A percentile compares a stretch with the other conserved stretches of the same genome.
These are phyloP conservation scores for Ranitomeya variabilis DNA, from an alignment of 2,113 vertebrate species.

Conservation along the genomic window DNA sequence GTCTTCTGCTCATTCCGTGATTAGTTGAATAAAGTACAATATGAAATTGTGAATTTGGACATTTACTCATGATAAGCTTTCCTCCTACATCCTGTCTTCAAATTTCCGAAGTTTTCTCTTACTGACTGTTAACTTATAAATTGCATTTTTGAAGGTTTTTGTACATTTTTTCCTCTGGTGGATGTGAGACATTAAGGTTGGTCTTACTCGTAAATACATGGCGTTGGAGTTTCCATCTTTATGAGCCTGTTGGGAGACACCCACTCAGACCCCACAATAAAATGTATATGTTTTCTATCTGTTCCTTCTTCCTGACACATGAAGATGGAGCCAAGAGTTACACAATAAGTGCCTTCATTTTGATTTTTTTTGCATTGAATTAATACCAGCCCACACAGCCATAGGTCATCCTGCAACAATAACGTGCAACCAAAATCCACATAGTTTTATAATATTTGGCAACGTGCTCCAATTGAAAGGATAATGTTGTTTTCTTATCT, in stretches of 20 bases:
- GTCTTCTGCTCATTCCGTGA: neutral
- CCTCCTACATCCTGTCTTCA: conserved; percentile 10
- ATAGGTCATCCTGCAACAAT: conserved; percentile 25
- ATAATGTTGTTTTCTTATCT: conserved; percentile 34
- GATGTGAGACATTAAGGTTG: conserved; percentile 17
- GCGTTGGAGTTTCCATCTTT: conserved; percentile 15
- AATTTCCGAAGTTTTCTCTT: neutral
- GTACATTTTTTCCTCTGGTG: neutral
- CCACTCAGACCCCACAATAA: conserved; percentile 30
- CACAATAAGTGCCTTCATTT: conserved; percentile 30
- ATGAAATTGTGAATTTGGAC: neutral
- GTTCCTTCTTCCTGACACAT: conserved; percentile 5
- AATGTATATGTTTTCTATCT: conserved; percentile 18
- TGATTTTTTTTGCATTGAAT: conserved; percentile 5
- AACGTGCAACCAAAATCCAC: conserved; percentile 12
- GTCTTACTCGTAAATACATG: conserved; percentile 17
- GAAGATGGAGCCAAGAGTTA: conserved; percentile 2
- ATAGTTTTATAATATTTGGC: conserved; percentile 21
- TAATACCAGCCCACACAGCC: conserved; percentile 34
- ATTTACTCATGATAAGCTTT: neutral
- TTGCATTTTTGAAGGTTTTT: neutral
- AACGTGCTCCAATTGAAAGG: neutral
- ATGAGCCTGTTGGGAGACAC: conserved; percentile 32
- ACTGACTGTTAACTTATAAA: neutral
- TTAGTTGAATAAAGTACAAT: neutral